Evolutionary conservation across 1,140 invertebrate genomes (phyloP).

Genomic region (Ostrea edulis): DNA sequence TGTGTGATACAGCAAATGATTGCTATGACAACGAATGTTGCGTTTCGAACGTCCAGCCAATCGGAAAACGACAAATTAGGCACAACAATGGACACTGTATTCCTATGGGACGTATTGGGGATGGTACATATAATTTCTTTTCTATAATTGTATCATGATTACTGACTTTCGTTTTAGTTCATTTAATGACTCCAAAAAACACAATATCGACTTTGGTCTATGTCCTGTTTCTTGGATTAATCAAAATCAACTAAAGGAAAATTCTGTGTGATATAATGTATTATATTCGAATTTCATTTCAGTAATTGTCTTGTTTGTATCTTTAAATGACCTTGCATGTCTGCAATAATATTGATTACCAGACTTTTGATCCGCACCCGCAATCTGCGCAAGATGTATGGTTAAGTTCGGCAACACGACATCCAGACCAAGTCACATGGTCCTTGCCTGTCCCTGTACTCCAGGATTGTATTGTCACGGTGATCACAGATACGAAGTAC

Average conservation of each 20-base stretch:
- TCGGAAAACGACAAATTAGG: slow-evolving; percentile 6
- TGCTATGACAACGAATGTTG: slow-evolving; percentile 30
- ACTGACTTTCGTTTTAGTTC: no score
- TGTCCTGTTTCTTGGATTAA: no score
- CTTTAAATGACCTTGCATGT: no score
- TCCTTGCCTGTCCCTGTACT: slow-evolving; percentile 13
- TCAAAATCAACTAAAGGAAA: no score
- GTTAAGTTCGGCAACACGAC: slow-evolving; percentile 14
- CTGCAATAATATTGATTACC: no score
- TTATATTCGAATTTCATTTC: no score
- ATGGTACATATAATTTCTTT: not conserved
- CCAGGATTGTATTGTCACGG: slow-evolving; percentile 27
- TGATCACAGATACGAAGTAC: slow-evolving; percentile 16
- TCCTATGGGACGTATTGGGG: not conserved
- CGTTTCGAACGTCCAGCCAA: slow-evolving; percentile 22
- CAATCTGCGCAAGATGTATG: not conserved
- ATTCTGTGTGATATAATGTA: no score
- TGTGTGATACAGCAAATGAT: not conserved
- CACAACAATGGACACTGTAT: not conserved
- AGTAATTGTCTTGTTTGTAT: no score
- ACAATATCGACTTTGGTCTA: no score
- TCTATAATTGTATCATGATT: no score
- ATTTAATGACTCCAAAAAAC: no score
- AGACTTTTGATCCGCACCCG: no score
- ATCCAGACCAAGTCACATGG: not conserved